Conservation (phyloP, 2,888 invertebrate species). For the Bhutanitis thaidina region DNA sequence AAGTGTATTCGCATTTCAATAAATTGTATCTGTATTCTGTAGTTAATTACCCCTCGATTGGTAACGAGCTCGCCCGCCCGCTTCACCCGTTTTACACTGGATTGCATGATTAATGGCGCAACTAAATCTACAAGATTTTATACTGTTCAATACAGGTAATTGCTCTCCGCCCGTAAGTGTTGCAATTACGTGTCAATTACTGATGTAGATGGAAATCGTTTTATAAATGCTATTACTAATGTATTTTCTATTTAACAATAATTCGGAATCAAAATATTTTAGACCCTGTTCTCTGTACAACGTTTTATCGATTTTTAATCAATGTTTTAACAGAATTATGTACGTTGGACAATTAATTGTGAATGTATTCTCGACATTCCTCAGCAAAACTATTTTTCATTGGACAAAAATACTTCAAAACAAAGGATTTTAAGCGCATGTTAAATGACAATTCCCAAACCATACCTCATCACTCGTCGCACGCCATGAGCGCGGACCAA, state of each 20-base stretch:
- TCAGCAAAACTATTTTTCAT: conserved; percentile 27
- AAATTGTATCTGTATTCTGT: conserved; percentile 24
- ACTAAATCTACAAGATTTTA: conserved; percentile 50
- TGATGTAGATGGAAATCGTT: conserved; percentile 27
- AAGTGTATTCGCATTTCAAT: conserved; percentile 13
- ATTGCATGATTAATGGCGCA: conserved; percentile 59
- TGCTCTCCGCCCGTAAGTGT: conserved; percentile 36
- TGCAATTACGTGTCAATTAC: conserved; percentile 39
- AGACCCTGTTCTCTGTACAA: not conserved
- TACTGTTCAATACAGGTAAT: conserved; percentile 48
- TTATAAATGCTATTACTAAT: conserved; percentile 11
- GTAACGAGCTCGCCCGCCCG: conserved; percentile 45
- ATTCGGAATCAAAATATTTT: not conserved
- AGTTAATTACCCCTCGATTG: conserved; percentile 70
- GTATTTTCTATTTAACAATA: conserved; percentile 11
- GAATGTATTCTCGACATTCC: no score
- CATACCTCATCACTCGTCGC: conserved; percentile 56
- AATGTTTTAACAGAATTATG: not conserved
- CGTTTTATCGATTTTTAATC: not conserved
- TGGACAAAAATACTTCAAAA: conserved; percentile 37
- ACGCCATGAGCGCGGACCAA: conserved; percentile 54
- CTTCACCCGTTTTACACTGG: conserved; percentile 51
- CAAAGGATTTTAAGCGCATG: conserved; percentile 50
- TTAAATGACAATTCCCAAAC: conserved; percentile 56
- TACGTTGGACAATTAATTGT: conserved; percentile 6